Base-by-base conservation (phyloP, 2,113 vertebrate genomes). In the Glaucomys volans region DNA sequence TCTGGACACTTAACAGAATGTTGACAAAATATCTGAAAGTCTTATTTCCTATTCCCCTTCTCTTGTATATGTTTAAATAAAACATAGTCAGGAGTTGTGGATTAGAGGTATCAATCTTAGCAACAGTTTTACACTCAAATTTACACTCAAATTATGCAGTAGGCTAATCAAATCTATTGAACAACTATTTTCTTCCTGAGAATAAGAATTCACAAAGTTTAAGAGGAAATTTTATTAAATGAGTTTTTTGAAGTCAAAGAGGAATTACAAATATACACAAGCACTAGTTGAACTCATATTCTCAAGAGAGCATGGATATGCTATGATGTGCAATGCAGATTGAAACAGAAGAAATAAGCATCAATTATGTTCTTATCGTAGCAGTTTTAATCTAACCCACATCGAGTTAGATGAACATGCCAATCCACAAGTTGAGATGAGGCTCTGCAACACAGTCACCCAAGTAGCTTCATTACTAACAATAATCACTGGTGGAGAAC, bases 1-100 rank as follows among this genome's bases (percentile, higher is more conserved):
- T 85, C 67, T 97, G 84, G 79, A 83, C 28, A 88, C 40, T 90
- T 90, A 84, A 50, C 28, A 92, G 37, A 66, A 90, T 75, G 71
- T 79, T 92, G 81, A 74, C 62, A 97, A 96, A 86, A 87, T 82
- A 86, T 44, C 13, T 52, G 1, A 90, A 94, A 0, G 0, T 72
- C n/a, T 57, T 42, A 50, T 24, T 81, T 20, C 87, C 57, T 69
- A 13, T 16, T 81, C 2, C 47, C n/a, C 14, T 69, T 93, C 47
- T 69, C 40, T 79, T 79, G 32, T 93, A 42, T 12, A 52, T 95
- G 32, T 92, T 93, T 94, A 79, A 92, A 90, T 72, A 88, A 93
- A 96, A 90, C 62, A 83, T 10, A 86, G 24, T 28, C 44, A 64
- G 1, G 22, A 74, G 18, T 40, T 84, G 24, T 85, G 28, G 10